phyloP scores from a whole-genome alignment of 2,888 invertebrate species.

The Sabatieria punctata region DNA sequence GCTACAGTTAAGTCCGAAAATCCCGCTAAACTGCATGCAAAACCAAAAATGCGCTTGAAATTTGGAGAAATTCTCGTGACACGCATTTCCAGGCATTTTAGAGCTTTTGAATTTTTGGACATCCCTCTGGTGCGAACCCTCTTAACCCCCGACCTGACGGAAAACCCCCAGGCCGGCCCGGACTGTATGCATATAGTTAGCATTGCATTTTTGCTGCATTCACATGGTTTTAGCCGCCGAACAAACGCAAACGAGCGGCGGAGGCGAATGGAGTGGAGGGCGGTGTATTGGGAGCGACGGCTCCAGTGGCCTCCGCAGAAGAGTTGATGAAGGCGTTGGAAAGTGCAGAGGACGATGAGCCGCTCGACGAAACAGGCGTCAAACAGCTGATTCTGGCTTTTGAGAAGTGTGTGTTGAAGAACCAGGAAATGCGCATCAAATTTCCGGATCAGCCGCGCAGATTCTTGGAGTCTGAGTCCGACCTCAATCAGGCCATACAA shows the following conservation, averaged over 20 bases:
- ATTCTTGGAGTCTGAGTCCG: slow-evolving; percentile 91
- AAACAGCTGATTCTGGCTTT: slow-evolving; percentile 76
- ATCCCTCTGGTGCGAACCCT: too few relatives aligned
- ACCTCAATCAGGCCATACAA: slow-evolving; percentile 62
- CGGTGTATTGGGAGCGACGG: neutral
- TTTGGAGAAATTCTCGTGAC: too few relatives aligned
- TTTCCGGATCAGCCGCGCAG: slow-evolving; percentile 53
- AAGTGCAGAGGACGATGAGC: slow-evolving; percentile 46
- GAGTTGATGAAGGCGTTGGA: slow-evolving; percentile 3
- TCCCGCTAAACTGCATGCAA: too few relatives aligned
- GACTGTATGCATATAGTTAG: too few relatives aligned
- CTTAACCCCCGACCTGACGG: too few relatives aligned
- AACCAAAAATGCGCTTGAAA: too few relatives aligned
- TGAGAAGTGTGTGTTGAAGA: slow-evolving; percentile 79
- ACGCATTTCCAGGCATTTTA: too few relatives aligned
- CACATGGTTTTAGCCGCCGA: neutral
- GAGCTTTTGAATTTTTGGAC: too few relatives aligned
- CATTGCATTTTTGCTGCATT: too few relatives aligned
- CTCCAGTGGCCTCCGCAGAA: neutral
- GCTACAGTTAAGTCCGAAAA: too few relatives aligned
- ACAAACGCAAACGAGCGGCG: neutral
- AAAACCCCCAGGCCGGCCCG: too few relatives aligned
- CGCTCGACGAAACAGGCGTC: slow-evolving; percentile 65
- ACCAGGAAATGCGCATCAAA: slow-evolving; percentile 94
- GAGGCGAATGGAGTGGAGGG: too few relatives aligned